Evolutionary conservation across 2,797 vertebrate genomes (phyloP).

Genomic region (Poeciliopsis gracilis): DNA sequence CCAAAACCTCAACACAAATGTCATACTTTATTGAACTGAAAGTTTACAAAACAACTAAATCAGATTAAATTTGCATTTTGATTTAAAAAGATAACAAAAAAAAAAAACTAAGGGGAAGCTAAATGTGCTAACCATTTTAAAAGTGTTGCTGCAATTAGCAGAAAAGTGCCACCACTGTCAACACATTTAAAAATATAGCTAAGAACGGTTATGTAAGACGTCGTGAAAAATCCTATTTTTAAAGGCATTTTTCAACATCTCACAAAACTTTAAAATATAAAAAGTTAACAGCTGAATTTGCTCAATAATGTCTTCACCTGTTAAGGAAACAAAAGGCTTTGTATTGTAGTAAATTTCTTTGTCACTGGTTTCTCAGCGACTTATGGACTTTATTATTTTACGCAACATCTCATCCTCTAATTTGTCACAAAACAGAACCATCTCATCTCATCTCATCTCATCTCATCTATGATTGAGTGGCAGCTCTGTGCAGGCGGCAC

Average conservation of each 20-base stretch:
- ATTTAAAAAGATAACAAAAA: no score
- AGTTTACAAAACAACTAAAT: no score
- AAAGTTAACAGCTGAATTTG: neutral
- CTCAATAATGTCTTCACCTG: neutral
- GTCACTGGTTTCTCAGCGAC: no score
- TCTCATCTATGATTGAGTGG: neutral
- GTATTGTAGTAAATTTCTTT: neutral
- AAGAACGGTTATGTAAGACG: neutral
- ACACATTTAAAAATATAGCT: neutral
- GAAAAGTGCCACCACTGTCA: neutral
- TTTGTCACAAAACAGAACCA: neutral
- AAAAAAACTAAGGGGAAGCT: no score
- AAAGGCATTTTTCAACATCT: neutral
- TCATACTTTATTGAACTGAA: no score
- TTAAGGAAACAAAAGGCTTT: neutral
- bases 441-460: no score
- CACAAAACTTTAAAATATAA: neutral
- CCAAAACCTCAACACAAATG: no score
- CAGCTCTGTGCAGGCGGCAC: neutral
- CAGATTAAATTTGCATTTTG: no score
- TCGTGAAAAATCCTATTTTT: neutral
- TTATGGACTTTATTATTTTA: neutral
- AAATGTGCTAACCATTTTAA: neutral
- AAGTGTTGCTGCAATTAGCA: neutral
- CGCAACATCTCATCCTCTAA: neutral